Evolutionary conservation across 64 coral and sea anemone species (phyloP), one percentile per base, ranked within the genome.

Genomic region (Stylophora pistillata): DNA sequence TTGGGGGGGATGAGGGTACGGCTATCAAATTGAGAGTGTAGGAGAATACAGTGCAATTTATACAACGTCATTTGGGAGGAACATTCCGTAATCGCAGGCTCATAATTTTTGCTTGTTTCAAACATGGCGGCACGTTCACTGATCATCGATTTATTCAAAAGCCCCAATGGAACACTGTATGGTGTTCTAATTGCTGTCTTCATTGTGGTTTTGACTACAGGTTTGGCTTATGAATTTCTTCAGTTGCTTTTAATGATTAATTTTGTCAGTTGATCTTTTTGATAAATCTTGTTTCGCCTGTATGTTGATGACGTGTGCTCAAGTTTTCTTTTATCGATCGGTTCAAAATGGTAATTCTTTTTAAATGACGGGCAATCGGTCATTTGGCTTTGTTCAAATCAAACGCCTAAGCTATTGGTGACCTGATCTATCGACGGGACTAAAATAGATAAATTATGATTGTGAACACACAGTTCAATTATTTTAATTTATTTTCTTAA

Each of bases 201-300:
- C 15, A 64, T 99, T 53, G 90, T 99, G 18, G 23, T 99, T 53
- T 57, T 95, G 13, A 99, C 97, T 16, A 82, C 85, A 93, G 87
- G 97, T 95, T 84, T 77, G 71, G 71, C 23, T 57, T 14, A 10
- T 56, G 11, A 9, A 5, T n/a, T 70, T 56, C 33, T 72, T 58
- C 15, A 30, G 7, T 53, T 70, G 16, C 15, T 56, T 55, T 27
- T 32, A 56, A 10, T 9, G 27, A 56, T 17, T 77, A 32, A 9
- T 33, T 12, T 10, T 52, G 12, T 12, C 13, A 0, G 20, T n/a
- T 9, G 21, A 27, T 21, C n/a, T 21, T 34, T n/a, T 30, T 21
- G 21, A 0, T 0, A 34, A 58, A 29, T 28, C 18, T 28, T 0
- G 2, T 20, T 62, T 83, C 54, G 20, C 12, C 16, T 68, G 13